These are phyloP conservation scores for Melanotaenia maccullochi DNA, from an alignment of 2,797 vertebrate genomes.

Conservation along the genomic window DNA sequence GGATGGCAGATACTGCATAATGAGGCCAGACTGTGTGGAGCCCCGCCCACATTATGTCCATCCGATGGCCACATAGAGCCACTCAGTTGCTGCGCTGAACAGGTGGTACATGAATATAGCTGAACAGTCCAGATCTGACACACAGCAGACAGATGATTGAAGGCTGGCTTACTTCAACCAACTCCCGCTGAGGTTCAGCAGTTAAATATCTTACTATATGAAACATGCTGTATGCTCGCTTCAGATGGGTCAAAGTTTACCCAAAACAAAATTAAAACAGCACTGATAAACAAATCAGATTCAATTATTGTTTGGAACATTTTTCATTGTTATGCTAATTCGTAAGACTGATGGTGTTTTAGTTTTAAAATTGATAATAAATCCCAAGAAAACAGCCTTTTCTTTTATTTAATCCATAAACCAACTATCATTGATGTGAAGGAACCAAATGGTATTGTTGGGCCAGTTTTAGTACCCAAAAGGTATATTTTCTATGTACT, in stretches of 20 bases:
- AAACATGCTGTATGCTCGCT: slow-evolving; percentile 26
- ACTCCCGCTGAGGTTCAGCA: slow-evolving; percentile 12
- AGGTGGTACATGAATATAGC: slow-evolving; percentile 2
- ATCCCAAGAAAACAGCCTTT: slow-evolving; percentile 12
- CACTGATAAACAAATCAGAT: not conserved
- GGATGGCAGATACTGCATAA: slow-evolving; percentile 26
- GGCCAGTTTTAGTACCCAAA: not conserved
- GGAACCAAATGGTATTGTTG: not conserved
- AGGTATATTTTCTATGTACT: not conserved
- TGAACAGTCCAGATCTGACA: slow-evolving; percentile 15
- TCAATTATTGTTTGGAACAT: not conserved
- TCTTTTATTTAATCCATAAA: not conserved
- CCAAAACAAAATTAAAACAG: slow-evolving; percentile 18
- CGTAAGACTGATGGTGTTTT: not conserved
- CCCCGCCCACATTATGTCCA: not conserved
- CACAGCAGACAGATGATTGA: slow-evolving; percentile 13
- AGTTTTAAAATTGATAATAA: slow-evolving; percentile 13
- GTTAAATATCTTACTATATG: slow-evolving; percentile 22
- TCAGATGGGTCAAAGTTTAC: slow-evolving; percentile 15
- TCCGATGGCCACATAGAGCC: not conserved
- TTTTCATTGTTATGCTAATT: not conserved
- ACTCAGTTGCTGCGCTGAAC: not conserved
- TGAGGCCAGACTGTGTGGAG: slow-evolving; percentile 23
- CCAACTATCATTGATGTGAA: not conserved
- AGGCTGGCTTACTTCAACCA: slow-evolving; percentile 3